Base-by-base conservation (phyloP, 2,113 vertebrate genomes). In the Stegostoma tigrinum region DNA sequence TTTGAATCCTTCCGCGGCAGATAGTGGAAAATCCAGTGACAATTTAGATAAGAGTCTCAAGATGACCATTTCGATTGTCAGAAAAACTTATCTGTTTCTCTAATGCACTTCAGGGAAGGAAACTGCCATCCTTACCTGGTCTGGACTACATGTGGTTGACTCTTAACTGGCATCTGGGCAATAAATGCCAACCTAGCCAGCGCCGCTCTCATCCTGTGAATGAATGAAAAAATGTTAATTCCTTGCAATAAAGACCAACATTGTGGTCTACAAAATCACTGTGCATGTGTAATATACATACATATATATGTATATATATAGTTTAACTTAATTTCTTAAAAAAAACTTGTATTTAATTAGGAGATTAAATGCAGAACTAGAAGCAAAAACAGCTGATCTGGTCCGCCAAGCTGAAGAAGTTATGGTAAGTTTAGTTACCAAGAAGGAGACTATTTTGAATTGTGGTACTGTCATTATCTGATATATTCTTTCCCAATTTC, bases 361-460 rank as follows among this genome's bases (percentile, higher is more conserved):
- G 96, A 97, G 97, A 96, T 96, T 98, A 96, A 99, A 99, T 97
- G 99, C 98, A 97, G 98, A 99, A 97, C 97, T 99, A 83, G 98
- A 99, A 96, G 98, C 98, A 96, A 99, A 99, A 98, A 98, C 98
- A 96, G 98, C 98, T 96, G 97, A 98, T 96, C 64, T 99, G 70
- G 98, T 99, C 52, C 97, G 96, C 96, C 98, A 99, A 96, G 98
- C 98, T 86, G 98, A 99, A 90, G 97, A 98, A 97, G 97, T 99
- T 75, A 98, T 99, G 97, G 99, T 99, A 97, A 98, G 98, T 95
- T 64, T 30, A 52, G 27, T 23, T 72, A 48, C 72, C 2, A 24
- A 70, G 10, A 24, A 14, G 48, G 68, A 70, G 91, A 68, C 64
- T 68, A 68, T 94, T 94, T 94, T n/a, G 64, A 70, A 24, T 68